Percentiles rank a stretch among this genome's conserved stretches.
phyloP scores from a whole-genome alignment of 2,113 vertebrate genomes.

The Steatornis caripensis region DNA sequence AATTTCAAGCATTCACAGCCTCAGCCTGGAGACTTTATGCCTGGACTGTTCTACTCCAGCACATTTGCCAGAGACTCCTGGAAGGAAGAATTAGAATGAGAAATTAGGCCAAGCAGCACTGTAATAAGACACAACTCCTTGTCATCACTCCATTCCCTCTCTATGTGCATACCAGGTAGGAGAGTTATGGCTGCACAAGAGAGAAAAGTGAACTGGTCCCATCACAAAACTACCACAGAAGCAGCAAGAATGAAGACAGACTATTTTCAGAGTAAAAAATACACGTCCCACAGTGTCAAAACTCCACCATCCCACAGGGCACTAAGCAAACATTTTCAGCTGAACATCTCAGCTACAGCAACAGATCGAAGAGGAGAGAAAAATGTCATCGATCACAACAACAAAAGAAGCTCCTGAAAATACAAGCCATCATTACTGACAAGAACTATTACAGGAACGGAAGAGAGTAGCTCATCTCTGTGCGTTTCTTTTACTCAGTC shows the following conservation, averaged over 20 bases:
- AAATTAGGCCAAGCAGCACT: background rate
- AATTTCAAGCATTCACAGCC: background rate
- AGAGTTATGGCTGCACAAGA: background rate
- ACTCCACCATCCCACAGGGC: background rate
- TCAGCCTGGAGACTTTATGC: background rate
- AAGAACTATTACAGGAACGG: background rate
- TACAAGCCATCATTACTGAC: background rate
- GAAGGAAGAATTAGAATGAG: background rate
- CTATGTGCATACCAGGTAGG: background rate
- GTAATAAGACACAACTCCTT: background rate
- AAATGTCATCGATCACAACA: background rate
- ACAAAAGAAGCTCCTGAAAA: background rate
- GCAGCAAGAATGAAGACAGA: background rate
- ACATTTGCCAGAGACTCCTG: background rate
- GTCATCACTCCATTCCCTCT: background rate
- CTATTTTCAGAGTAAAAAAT: background rate
- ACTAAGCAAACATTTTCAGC: background rate
- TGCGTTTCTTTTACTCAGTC: background rate
- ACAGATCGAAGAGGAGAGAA: background rate
- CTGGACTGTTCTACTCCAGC: background rate
- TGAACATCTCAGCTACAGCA: background rate
- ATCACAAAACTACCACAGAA: background rate
- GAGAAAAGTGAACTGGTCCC: background rate
- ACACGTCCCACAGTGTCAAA: background rate
- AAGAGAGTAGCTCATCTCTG: background rate